These are phyloP conservation scores for Tribolium freemani DNA, from an alignment of 2,888 invertebrate species.

Conservation along the genomic window DNA sequence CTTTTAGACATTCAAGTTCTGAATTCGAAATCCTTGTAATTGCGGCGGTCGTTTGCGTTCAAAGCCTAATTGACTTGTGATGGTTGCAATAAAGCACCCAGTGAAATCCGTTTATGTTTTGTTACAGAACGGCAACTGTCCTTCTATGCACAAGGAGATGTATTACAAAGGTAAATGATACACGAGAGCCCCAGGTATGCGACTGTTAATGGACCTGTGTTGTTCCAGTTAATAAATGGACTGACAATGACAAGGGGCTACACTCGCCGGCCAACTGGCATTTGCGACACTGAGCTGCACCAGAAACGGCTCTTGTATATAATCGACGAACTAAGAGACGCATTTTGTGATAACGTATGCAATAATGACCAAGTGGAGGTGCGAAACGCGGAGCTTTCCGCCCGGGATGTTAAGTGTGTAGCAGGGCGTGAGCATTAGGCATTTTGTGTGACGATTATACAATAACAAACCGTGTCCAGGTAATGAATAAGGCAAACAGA, in stretches of 20 bases:
- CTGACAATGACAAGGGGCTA: slow-evolving; percentile 64
- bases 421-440: slow-evolving; percentile 27
- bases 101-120: slow-evolving; percentile 48
- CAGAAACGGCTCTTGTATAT: slow-evolving; percentile 15
- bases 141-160: slow-evolving; percentile 91
- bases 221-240: slow-evolving; percentile 68
- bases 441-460: slow-evolving; percentile 54
- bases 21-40: slow-evolving; percentile 29
- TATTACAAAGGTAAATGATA: slow-evolving; percentile 82
- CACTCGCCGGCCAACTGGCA: slow-evolving; percentile 58
- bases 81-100: not conserved
- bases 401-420: slow-evolving; percentile 19
- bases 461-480: slow-evolving; percentile 54
- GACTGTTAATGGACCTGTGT: slow-evolving; percentile 62
- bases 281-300: slow-evolving; percentile 59
- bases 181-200: slow-evolving; percentile 47
- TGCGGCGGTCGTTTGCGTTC: slow-evolving; percentile 19
- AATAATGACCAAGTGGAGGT: slow-evolving; percentile 63
- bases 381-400: not conserved
- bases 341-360: slow-evolving; percentile 63
- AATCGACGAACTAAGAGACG: slow-evolving; percentile 47
- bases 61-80: slow-evolving; percentile 17
- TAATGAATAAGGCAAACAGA: slow-evolving; percentile 45
- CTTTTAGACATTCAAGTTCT: slow-evolving; percentile 9
- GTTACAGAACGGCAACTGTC: slow-evolving; percentile 81